Evolutionary conservation across 2,888 invertebrate species (phyloP), one percentile per base, ranked within the genome.

Genomic region (Saturnia japonica): DNA sequence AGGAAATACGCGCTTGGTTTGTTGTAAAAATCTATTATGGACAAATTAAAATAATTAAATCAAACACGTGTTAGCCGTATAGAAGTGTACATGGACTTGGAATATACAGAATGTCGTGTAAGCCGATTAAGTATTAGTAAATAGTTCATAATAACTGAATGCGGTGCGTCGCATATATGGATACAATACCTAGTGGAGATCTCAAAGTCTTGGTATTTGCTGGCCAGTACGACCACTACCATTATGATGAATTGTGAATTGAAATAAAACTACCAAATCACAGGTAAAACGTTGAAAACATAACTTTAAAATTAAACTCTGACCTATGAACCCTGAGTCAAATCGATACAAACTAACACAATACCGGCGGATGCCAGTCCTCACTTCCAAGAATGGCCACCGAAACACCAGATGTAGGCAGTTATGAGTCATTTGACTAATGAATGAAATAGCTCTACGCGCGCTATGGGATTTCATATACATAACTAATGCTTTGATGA

Each of bases 291-390:
- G 57, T 28, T 25, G 57, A 60, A n/a, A 51, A 22, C 47, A 47
- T 70, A 34, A 28, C 22, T 12, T 25, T 43, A 60, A 42, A 28
- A 34, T 64, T 54, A 70, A 66, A 68, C 69, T 47, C 19, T 74
- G 78, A 81, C 80, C 80, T 78, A 70, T 80, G 79, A 76, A 78
- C 81, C 76, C 68, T 78, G 78, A 78, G 68, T 72, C 70, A 64
- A 64, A 14, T 34, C 25, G 51, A 34, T 40, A 68, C 54, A 68
- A 40, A 68, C 47, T 54, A 69, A 62, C 47, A 57, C 22, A 54
- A 57, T 25, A 16, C 68, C 62, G 62, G 64, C 74, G 70, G 70
- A 66, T 70, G 71, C 64, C 72, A 66, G 71, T 67, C 68, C 67
- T 69, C 42, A 62, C 67, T 72, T 70, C 71, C 62, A 16, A 71